Base-by-base conservation (phyloP, 2,113 vertebrate genomes). In the Chinchilla lanigera region DNA sequence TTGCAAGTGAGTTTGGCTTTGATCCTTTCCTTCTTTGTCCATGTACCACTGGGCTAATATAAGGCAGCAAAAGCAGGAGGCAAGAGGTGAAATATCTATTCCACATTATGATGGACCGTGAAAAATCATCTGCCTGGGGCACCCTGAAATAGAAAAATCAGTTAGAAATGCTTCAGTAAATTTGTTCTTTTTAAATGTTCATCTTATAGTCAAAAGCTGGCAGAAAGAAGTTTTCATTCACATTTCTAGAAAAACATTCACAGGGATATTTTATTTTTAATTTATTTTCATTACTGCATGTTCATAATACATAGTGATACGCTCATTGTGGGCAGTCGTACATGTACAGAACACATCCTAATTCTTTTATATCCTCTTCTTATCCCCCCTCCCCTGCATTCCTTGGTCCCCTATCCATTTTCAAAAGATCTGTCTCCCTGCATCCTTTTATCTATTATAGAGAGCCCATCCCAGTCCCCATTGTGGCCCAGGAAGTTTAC, bases 11-110 rank as follows among this genome's bases (percentile, higher is more conserved):
- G 94, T 98, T 98, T 96, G 97, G 93, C 93, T 97, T 98, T 77
- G 92, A 97, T 93, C 97, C 98, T 71, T 97, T 97, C 89, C 90
- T 99, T 97, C 98, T 98, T 96, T 99, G 99, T 89, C 98, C 98
- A 38, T 96, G 24, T 44, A 96, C 98, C 41, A 88, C 85, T 61
- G 96, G 94, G 67, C 98, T 98, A 63, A 93, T 71, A 90, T 93
- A 77, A 71, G 98, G 77, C 96, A 97, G 86, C 98, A 99, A 94
- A 98, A 99, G 80, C 93, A 99, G 95, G 60, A 99, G 96, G 97
- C 78, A 98, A 92, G 99, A 89, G 88, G 96, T 92, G 95, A 93
- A 84, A 80, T 88, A 5, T 90, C 97, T 98, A 97, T 97, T 99
- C 98, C 98, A 98, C 99, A 99, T 98, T 96, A 87, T 98, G 98